phyloP scores from a whole-genome alignment of 2,888 invertebrate species.

The Choristoneura rosaceana region DNA sequence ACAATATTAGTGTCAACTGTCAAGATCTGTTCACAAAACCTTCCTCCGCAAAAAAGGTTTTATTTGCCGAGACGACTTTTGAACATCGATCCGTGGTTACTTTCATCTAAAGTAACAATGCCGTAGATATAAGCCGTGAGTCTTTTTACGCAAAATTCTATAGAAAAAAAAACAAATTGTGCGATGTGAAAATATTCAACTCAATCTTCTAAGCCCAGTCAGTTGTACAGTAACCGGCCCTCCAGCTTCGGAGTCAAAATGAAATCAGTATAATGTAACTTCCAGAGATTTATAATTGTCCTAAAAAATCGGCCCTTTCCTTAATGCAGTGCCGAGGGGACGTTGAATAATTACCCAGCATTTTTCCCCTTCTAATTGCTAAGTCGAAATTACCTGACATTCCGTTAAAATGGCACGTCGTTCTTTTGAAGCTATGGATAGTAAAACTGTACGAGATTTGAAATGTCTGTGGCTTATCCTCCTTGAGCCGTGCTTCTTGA shows the following conservation, averaged over 20 bases:
- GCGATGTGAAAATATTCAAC: no score
- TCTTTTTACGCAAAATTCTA: no score
- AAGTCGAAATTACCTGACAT: conserved; percentile 40
- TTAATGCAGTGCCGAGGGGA: conserved; percentile 40
- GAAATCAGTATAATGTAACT: conserved; percentile 39
- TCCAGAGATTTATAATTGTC: conserved; percentile 40
- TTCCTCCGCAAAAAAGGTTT: no score
- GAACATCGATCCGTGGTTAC: no score
- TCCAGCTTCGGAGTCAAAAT: neutral
- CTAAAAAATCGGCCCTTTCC: conserved; percentile 38
- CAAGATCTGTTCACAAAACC: no score
- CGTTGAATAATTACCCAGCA: conserved; percentile 41
- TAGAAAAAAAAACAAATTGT: neutral
- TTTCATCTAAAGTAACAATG: no score
- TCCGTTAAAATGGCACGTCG: conserved; percentile 36
- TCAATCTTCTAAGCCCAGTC: neutral
- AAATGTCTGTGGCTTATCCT: neutral
- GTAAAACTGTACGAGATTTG: conserved; percentile 11
- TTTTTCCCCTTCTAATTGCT: conserved; percentile 42
- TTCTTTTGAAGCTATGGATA: conserved; percentile 29
- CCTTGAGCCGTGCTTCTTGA: neutral
- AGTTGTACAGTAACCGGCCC: neutral
- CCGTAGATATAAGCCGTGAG: no score
- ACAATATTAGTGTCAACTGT: no score
- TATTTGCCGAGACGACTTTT: no score